Evolutionary conservation across 2,888 invertebrate genomes (phyloP).

Genomic region (Eilema depressum): DNA sequence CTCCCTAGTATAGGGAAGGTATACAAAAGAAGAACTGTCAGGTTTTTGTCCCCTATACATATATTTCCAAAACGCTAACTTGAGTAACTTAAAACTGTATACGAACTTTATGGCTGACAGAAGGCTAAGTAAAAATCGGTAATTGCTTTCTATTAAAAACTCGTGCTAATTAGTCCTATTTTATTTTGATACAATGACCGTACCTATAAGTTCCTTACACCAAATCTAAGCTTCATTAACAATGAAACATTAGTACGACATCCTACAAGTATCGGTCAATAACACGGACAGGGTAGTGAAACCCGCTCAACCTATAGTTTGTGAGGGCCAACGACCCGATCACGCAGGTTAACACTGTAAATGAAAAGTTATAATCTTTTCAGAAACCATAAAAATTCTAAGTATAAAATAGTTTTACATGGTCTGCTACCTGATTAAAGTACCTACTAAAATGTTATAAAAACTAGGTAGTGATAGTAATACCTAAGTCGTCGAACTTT

Average conservation of each 20-base stretch:
- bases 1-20: no score
- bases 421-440: neutral
- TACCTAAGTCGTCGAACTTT: neutral
- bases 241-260: conserved; percentile 6
- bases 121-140: neutral
- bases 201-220: neutral
- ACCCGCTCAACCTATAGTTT: conserved; percentile 43
- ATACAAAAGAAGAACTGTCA: neutral
- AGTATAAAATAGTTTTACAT: neutral
- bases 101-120: neutral
- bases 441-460: neutral
- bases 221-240: neutral
- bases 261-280: conserved; percentile 40
- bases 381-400: conserved; percentile 42
- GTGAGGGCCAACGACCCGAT: conserved; percentile 55
- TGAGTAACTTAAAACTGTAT: neutral
- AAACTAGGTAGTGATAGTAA: neutral
- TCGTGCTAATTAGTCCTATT: neutral
- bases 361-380: conserved; percentile 60
- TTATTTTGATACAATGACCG: neutral
- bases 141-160: neutral
- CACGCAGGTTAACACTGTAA: conserved; percentile 70
- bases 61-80: no score
- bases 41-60: no score
- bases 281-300: conserved; percentile 44